These are phyloP conservation scores for Xestia xanthographa DNA, from an alignment of 2,888 invertebrate species.

Conservation along the genomic window DNA sequence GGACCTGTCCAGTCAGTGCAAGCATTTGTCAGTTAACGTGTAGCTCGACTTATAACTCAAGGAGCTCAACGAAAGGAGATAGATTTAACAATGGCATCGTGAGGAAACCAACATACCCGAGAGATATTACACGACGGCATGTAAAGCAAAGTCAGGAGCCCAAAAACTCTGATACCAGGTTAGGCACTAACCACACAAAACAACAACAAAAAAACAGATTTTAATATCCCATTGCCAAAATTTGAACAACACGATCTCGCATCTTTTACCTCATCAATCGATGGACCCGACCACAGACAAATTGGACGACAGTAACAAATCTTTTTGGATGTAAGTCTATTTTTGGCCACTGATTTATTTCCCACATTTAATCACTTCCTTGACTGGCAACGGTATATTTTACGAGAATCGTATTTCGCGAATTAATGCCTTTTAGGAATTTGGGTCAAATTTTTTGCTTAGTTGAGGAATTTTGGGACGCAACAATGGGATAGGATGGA, in stretches of 20 bases:
- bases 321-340: slow-evolving; percentile 43
- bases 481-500: slow-evolving; percentile 9
- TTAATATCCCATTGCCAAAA: neutral
- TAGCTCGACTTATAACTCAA: too few relatives aligned
- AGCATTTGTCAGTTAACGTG: too few relatives aligned
- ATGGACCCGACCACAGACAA: slow-evolving; percentile 25
- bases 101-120: too few relatives aligned
- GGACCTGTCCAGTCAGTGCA: too few relatives aligned
- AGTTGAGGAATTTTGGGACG: slow-evolving; percentile 24
- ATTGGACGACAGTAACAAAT: slow-evolving; percentile 54
- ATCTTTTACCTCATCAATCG: slow-evolving; percentile 22
- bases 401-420: slow-evolving; percentile 63
- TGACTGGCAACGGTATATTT: slow-evolving; percentile 67
- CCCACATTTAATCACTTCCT: slow-evolving; percentile 66
- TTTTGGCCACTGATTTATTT: slow-evolving; percentile 64
- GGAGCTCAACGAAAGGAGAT: too few relatives aligned
- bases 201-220: too few relatives aligned
- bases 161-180: too few relatives aligned
- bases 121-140: too few relatives aligned
- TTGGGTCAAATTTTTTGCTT: slow-evolving; percentile 58
- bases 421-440: slow-evolving; percentile 62
- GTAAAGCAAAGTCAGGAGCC: too few relatives aligned
- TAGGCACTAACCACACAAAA: too few relatives aligned
- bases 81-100: too few relatives aligned
- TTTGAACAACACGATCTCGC: neutral